Conservation (phyloP, 2,797 vertebrate genomes). For the Clamator glandarius region DNA sequence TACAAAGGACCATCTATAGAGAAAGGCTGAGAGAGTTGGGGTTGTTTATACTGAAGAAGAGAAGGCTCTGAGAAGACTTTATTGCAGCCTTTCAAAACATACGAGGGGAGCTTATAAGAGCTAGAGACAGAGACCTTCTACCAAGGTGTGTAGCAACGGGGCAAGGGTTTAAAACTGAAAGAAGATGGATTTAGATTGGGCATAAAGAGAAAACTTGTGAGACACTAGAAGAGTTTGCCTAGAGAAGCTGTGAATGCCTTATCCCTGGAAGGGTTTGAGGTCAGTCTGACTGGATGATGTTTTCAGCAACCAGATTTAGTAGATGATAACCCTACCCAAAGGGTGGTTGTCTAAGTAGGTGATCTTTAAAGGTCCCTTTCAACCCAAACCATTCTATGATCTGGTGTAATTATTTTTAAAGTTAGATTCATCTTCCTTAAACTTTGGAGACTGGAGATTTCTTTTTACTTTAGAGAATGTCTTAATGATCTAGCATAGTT, state of each 20-base stretch:
- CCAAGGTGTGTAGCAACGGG: too few relatives aligned
- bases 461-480: background rate
- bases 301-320: background rate
- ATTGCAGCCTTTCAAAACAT: background rate
- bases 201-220: background rate
- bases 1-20: background rate
- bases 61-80: background rate
- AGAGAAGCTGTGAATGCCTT: background rate
- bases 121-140: background rate
- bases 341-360: rapidly evolving
- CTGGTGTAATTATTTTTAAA: background rate
- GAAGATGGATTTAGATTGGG: background rate
- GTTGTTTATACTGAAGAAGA: background rate
- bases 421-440: background rate
- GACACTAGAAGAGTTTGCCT: background rate
- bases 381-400: background rate
- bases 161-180: background rate
- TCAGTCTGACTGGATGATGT: background rate
- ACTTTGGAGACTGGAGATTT: background rate
- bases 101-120: background rate
- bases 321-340: background rate
- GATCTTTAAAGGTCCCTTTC: background rate
- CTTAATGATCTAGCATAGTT: background rate
- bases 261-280: background rate
- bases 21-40: background rate